Conservation (phyloP, 2,888 invertebrate genomes). For the Drosophila paranaensis region DNA sequence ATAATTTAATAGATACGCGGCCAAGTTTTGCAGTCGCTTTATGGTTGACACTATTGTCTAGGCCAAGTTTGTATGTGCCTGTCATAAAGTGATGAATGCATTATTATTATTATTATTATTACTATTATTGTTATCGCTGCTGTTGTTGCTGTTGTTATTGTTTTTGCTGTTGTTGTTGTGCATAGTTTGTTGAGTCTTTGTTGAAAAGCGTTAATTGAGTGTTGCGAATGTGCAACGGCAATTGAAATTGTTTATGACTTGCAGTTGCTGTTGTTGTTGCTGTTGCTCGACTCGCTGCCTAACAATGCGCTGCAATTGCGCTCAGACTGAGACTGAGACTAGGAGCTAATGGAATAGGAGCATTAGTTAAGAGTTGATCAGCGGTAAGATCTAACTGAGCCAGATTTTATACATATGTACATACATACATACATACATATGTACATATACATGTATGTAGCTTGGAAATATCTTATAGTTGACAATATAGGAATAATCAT, state of each 20-base stretch:
- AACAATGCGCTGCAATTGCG: conserved; percentile 70
- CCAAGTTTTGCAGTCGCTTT: conserved; percentile 61
- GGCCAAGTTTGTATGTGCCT: conserved; percentile 75
- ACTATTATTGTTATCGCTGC: conserved; percentile 33
- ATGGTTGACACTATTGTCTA: conserved; percentile 79
- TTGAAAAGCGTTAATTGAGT: conserved; percentile 80
- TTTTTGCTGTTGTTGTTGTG: conserved; percentile 32
- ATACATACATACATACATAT: no score
- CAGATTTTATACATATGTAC: conserved; percentile 30
- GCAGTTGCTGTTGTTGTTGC: conserved; percentile 58
- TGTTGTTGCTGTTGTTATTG: background rate
- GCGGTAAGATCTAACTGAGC: conserved; percentile 34
- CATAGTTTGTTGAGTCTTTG: conserved; percentile 65
- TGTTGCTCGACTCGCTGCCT: conserved; percentile 10
- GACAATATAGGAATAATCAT: background rate
- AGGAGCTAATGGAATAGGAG: conserved; percentile 58
- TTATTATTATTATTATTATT: conserved; percentile 68
- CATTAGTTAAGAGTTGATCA: conserved; percentile 45
- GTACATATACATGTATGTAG: background rate
- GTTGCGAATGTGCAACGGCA: conserved; percentile 79
- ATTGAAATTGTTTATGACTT: conserved; percentile 80
- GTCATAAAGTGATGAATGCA: conserved; percentile 79
- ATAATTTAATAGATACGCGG: conserved; percentile 78
- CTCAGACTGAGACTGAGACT: conserved; percentile 18
- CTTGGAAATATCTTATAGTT: background rate